Base-by-base conservation (phyloP, 1,140 invertebrate genomes). In the Cyphomyrmex costatus region DNA sequence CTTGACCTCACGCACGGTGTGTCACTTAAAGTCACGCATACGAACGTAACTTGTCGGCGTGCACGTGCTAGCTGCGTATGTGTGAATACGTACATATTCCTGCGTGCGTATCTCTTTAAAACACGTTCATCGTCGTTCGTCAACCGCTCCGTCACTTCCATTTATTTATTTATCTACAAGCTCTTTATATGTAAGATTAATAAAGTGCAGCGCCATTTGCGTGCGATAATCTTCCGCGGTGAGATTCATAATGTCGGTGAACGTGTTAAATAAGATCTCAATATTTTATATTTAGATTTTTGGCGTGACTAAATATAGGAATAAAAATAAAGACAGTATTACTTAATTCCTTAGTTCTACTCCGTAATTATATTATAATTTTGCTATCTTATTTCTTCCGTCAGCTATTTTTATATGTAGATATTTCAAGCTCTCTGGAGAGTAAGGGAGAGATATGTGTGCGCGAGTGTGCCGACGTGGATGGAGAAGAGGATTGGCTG, bases 1-100 rank as follows among this genome's bases (percentile, higher is more conserved):
- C 79, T 92, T 92, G 88, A 91, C 86, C 91, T 92, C 89, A 89
- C 82, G 83, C 83, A 79, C 65, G 56, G 46, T 58, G 56, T 83
- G 85, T 83, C 89, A 78, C 53, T 91, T 87, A 73, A n/a, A 83
- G 88, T 90, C 78, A 88, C 73, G 30, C 27, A 88, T 73, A 89
- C 88, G 21, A 12, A 65, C 46, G n/a, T 14, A 42, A 56, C 27
- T 30, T 30, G 61, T 46, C 16, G 84, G 30, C 49, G 66, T 46
- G 53, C 82, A 82, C 73, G 79, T 63, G 49, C 73, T 30, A 8
- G n/a, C 21, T 36, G 58, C 53, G 33, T 73, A 86, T 74, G n/a
- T 60, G 53, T 68, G 77, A 56, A 49, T 56, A n/a, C 7, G 46
- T 49, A 8, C 63, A 51, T 46, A 63, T 76, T 24, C 61, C 21